Conservation (phyloP, 2,888 invertebrate species). For the Alviniconcha strummeri region DNA sequence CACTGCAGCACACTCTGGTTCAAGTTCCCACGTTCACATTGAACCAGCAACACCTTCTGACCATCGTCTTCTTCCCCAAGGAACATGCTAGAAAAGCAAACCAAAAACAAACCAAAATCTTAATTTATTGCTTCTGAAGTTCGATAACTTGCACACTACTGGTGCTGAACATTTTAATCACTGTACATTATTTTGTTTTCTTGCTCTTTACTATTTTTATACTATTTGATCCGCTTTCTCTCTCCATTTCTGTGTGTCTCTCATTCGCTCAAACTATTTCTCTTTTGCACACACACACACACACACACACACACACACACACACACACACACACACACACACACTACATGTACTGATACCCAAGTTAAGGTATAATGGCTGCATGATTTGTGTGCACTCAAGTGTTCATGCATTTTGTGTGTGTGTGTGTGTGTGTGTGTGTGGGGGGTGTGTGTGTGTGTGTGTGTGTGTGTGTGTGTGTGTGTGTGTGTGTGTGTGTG, state of each 20-base stretch:
- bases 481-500: too few relatives aligned
- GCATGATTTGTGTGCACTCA: too few relatives aligned
- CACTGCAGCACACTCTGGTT: conserved; percentile 63
- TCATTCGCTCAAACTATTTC: too few relatives aligned
- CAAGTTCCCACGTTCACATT: conserved; percentile 66
- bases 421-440: too few relatives aligned
- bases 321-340: conserved; percentile 10
- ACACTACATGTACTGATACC: too few relatives aligned
- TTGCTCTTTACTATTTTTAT: background rate
- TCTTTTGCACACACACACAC: conserved; percentile 7
- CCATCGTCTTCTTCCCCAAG: conserved; percentile 39
- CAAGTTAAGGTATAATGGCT: too few relatives aligned
- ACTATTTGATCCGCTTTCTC: too few relatives aligned
- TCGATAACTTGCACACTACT: background rate
- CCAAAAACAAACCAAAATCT: background rate
- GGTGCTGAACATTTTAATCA: background rate
- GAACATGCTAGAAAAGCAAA: conserved; percentile 32
- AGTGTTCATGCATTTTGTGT: too few relatives aligned
- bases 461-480: background rate
- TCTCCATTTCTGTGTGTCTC: too few relatives aligned
- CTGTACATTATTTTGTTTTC: background rate
- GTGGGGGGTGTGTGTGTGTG: background rate
- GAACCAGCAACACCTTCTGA: conserved; percentile 59
- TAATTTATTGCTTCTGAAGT: background rate
- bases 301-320: conserved; percentile 14